phyloP scores from a whole-genome alignment of 2,797 vertebrate species.

The Enteromius radiatus region DNA sequence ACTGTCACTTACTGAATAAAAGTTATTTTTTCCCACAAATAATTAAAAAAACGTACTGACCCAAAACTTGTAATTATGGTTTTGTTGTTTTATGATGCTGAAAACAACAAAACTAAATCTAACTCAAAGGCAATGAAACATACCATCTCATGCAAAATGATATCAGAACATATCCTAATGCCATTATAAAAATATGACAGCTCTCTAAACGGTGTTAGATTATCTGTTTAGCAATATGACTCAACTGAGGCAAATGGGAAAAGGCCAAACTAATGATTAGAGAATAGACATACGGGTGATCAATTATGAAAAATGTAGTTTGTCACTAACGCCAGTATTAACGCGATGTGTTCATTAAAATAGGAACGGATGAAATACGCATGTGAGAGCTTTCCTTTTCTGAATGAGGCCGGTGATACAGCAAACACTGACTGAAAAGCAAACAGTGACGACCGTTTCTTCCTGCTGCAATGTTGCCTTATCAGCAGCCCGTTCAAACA shows the following conservation, averaged over 20 bases:
- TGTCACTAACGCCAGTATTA: background rate
- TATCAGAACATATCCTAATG: background rate
- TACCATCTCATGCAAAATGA: background rate
- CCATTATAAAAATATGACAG: background rate
- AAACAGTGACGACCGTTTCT: background rate
- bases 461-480: background rate
- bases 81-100: background rate
- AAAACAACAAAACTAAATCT: background rate
- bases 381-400: background rate
- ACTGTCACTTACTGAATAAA: background rate
- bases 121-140: background rate
- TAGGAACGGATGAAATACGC: background rate
- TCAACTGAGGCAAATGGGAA: background rate
- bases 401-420: background rate
- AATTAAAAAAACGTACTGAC: background rate
- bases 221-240: background rate
- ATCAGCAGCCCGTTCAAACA: background rate
- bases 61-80: background rate
- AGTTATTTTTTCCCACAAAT: no score
- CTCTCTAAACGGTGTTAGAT: background rate
- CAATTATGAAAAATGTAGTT: background rate
- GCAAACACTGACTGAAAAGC: background rate
- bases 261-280: background rate
- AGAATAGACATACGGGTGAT: background rate
- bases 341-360: background rate